Evolutionary conservation across 2,888 invertebrate genomes (phyloP).

Genomic region (Epinotia nisella): DNA sequence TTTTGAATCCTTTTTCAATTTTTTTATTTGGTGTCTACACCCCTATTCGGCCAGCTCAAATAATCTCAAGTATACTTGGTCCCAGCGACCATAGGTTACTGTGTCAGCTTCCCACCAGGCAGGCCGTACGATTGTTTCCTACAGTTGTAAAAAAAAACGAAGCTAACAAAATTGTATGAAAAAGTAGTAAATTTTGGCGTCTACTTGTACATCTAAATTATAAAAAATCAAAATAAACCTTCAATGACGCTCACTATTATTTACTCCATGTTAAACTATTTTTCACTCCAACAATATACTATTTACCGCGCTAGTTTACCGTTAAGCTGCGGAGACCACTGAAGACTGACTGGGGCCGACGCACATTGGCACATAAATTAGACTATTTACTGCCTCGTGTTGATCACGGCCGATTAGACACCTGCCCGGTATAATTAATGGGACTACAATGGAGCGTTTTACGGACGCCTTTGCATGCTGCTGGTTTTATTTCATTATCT

Average conservation of each 20-base stretch:
- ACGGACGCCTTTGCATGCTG: not conserved
- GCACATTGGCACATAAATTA: slow-evolving; percentile 34
- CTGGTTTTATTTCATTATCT: not conserved
- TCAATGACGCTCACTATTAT: not conserved
- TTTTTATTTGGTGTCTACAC: too few species aligned
- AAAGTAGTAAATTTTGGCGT: too few species aligned
- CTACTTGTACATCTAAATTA: too few species aligned
- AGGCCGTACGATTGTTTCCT: too few species aligned
- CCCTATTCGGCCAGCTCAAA: too few species aligned
- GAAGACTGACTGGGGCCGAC: slow-evolving; percentile 18
- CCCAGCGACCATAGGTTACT: too few species aligned
- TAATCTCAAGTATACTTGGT: too few species aligned
- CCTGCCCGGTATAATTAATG: slow-evolving; percentile 8
- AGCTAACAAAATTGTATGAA: too few species aligned
- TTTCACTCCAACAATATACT: not conserved
- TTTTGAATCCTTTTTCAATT: too few species aligned
- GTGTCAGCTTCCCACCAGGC: too few species aligned
- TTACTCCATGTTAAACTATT: not conserved
- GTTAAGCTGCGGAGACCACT: slow-evolving; percentile 9
- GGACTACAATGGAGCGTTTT: slow-evolving; percentile 9
- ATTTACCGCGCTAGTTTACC: slow-evolving; percentile 6
- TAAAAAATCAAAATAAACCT: not conserved
- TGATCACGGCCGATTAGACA: slow-evolving; percentile 7
- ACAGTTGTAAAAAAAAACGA: too few species aligned
- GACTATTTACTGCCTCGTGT: slow-evolving; percentile 19